phyloP scores from a whole-genome alignment of 2,888 invertebrate species.

The Netelia inedita region DNA sequence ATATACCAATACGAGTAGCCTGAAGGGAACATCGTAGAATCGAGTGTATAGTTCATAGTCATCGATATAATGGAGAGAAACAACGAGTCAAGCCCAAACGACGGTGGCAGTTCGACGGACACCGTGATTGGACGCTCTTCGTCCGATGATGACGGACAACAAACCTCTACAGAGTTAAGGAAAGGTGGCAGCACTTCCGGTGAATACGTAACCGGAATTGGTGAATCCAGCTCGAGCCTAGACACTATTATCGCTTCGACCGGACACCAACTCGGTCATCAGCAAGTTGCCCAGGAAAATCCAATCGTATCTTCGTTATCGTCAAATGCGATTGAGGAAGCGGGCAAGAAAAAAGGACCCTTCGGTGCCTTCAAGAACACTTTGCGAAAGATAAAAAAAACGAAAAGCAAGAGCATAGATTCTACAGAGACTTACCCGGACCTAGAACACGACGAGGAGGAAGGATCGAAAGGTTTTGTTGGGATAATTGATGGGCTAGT shows the following conservation, averaged over 20 bases:
- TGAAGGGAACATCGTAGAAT: slow-evolving; percentile 2
- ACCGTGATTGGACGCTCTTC: slow-evolving; percentile 79
- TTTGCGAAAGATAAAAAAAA: slow-evolving; percentile 79
- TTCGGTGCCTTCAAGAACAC: slow-evolving; percentile 79
- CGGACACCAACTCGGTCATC: background rate
- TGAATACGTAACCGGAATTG: slow-evolving; percentile 74
- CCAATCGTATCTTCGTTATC: slow-evolving; percentile 37
- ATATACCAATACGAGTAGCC: background rate
- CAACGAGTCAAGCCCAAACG: slow-evolving; percentile 76
- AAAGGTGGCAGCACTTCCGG: slow-evolving; percentile 70
- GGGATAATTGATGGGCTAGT: background rate
- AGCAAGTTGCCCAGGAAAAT: slow-evolving; percentile 18
- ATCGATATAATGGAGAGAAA: slow-evolving; percentile 75
- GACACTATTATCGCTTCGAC: slow-evolving; percentile 74
- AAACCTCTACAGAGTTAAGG: background rate
- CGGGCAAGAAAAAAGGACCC: slow-evolving; percentile 76
- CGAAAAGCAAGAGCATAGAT: slow-evolving; percentile 72
- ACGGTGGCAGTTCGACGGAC: slow-evolving; percentile 79
- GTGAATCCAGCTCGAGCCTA: slow-evolving; percentile 80
- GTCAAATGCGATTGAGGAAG: slow-evolving; percentile 63
- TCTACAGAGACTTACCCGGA: slow-evolving; percentile 68
- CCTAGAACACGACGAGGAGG: slow-evolving; percentile 67
- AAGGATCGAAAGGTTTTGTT: slow-evolving; percentile 70
- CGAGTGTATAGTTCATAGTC: slow-evolving; percentile 38
- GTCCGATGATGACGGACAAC: slow-evolving; percentile 75